These are phyloP conservation scores for Tetramorium parvispinum DNA, from an alignment of 1,140 invertebrate genomes.

Conservation along the genomic window DNA sequence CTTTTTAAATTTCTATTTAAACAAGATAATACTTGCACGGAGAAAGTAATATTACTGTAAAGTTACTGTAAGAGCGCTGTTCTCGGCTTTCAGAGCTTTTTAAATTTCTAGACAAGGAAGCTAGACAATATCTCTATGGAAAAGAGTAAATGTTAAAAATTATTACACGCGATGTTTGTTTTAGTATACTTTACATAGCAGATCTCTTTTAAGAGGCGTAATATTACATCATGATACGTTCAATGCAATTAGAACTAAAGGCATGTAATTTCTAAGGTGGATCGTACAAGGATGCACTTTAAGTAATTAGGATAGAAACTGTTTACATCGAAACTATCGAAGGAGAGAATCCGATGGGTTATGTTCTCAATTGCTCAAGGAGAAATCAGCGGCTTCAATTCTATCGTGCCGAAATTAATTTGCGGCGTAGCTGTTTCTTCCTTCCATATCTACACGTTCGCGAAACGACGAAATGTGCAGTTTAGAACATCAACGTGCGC, in stretches of 20 bases:
- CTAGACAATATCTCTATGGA: neutral
- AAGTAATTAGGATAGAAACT: slow-evolving; percentile 40
- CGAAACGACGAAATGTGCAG: neutral
- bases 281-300: slow-evolving; percentile 7
- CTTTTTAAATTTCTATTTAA: neutral
- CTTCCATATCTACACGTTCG: neutral
- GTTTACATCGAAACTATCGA: slow-evolving; percentile 15
- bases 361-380: neutral
- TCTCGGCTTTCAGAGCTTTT: neutral
- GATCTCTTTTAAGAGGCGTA: neutral
- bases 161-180: neutral
- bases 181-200: neutral
- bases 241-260: neutral
- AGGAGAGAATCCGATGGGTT: neutral
- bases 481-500: neutral
- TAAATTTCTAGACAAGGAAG: neutral
- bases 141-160: neutral
- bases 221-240: neutral
- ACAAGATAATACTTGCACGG: neutral
- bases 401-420: slow-evolving; percentile 28
- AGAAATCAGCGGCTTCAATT: neutral
- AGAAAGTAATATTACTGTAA: neutral
- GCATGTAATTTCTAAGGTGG: neutral
- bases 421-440: neutral
- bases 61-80: neutral